Percentiles rank a stretch among this genome's conserved stretches.
These are phyloP conservation scores for Cisticola juncidis DNA, from an alignment of 2,113 vertebrate species.

Conservation along the genomic window DNA sequence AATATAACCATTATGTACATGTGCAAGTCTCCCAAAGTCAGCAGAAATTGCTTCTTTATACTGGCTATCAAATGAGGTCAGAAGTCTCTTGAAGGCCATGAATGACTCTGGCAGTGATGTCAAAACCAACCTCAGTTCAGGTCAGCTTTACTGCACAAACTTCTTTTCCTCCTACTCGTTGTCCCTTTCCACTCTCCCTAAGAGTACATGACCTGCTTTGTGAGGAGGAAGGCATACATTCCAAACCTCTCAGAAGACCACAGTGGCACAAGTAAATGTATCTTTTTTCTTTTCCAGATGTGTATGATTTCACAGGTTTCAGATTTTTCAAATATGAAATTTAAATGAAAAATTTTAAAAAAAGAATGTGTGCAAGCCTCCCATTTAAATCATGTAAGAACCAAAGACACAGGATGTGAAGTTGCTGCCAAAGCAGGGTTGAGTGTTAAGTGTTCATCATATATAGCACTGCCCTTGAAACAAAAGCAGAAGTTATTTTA, in stretches of 20 bases:
- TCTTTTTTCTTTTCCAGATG: neutral
- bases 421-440: neutral
- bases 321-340: neutral
- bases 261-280: neutral
- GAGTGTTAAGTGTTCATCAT: neutral
- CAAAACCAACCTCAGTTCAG: neutral
- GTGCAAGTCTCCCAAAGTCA: neutral
- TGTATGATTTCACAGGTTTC: neutral
- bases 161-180: neutral
- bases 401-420: neutral
- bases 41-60: neutral
- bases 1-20: neutral
- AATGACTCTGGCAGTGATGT: neutral
- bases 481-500: constrained; percentile 58
- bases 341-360: neutral
- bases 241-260: neutral
- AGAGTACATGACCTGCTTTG: neutral
- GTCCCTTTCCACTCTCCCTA: neutral
- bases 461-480: constrained; percentile 29
- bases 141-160: neutral
- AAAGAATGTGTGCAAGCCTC: neutral
- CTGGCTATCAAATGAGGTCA: neutral
- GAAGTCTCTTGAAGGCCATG: neutral
- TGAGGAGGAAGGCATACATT: neutral
- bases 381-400: neutral